Percentiles rank a stretch among this genome's conserved stretches.
Conservation (phyloP, 2,113 vertebrate species). For the Mus spicilegus region DNA sequence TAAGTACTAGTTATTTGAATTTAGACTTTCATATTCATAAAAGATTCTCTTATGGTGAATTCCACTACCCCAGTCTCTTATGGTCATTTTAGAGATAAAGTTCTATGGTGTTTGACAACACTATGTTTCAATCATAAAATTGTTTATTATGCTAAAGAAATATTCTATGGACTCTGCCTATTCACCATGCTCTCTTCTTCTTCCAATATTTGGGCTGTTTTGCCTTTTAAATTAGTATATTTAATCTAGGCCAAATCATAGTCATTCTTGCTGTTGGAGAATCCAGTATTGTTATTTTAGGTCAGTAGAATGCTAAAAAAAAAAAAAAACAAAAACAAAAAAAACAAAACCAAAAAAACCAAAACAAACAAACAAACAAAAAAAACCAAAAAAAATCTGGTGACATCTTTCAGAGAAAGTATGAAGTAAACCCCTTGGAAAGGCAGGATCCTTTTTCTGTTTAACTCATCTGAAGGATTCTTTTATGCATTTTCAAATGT, state of each 20-base stretch:
- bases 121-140: neutral
- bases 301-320: neutral
- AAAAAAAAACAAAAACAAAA: neutral
- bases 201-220: neutral
- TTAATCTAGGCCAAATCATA: neutral
- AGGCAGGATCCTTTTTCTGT: neutral
- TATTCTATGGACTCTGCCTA: neutral
- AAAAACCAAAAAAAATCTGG: neutral
- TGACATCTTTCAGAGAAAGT: neutral
- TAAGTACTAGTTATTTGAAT: neutral
- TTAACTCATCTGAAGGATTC: neutral
- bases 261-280: neutral
- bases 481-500: neutral
- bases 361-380: no score
- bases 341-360: neutral
- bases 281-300: neutral
- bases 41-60: neutral
- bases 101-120: neutral
- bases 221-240: neutral
- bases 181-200: neutral
- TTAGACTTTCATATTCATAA: no score
- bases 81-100: neutral
- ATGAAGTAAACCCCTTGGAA: neutral
- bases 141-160: neutral
- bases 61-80: no score